Percentiles rank a stretch among this genome's conserved stretches.
Evolutionary conservation across 2,797 vertebrate genomes (phyloP).

Genomic region (Ctenochaetus hawaiiensis): DNA sequence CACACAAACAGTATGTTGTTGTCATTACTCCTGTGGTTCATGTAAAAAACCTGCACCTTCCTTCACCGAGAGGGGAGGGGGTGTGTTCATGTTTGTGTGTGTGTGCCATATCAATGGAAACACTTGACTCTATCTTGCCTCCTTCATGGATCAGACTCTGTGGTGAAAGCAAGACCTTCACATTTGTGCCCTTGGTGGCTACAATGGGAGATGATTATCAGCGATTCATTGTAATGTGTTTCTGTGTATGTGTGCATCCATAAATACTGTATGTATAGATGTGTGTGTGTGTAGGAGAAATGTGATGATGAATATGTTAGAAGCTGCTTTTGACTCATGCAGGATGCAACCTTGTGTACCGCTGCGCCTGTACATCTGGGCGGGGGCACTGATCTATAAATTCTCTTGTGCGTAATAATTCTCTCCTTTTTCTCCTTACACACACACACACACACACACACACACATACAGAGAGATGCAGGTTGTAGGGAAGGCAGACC

Average conservation of each 20-base stretch:
- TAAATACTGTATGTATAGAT: slow-evolving; percentile 20
- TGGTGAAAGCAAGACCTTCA: slow-evolving; percentile 54
- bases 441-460: slow-evolving; percentile 33
- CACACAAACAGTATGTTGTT: slow-evolving; percentile 40
- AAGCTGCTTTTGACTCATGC: slow-evolving; percentile 53
- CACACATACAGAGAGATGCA: slow-evolving; percentile 35
- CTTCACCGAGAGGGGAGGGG: background rate
- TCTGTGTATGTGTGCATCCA: slow-evolving; percentile 21
- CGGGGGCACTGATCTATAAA: slow-evolving; percentile 69
- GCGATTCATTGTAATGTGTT: slow-evolving; percentile 38
- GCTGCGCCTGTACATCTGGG: slow-evolving; percentile 48
- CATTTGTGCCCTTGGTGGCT: slow-evolving; percentile 67
- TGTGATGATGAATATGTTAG: slow-evolving; percentile 71
- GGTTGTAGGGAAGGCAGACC: slow-evolving; percentile 38
- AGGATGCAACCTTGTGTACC: slow-evolving; percentile 66
- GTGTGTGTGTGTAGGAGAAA: slow-evolving; percentile 38
- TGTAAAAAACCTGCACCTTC: slow-evolving; percentile 46
- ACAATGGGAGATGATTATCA: slow-evolving; percentile 70
- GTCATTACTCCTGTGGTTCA: slow-evolving; percentile 45
- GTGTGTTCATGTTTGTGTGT: slow-evolving; percentile 3
- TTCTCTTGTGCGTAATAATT: slow-evolving; percentile 47
- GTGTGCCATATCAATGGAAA: slow-evolving; percentile 40
- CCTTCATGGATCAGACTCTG: slow-evolving; percentile 53
- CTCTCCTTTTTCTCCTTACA: slow-evolving; percentile 19
- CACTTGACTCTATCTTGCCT: slow-evolving; percentile 64